These are phyloP conservation scores for Hetaerina americana DNA, from an alignment of 1,140 invertebrate species.

Conservation along the genomic window DNA sequence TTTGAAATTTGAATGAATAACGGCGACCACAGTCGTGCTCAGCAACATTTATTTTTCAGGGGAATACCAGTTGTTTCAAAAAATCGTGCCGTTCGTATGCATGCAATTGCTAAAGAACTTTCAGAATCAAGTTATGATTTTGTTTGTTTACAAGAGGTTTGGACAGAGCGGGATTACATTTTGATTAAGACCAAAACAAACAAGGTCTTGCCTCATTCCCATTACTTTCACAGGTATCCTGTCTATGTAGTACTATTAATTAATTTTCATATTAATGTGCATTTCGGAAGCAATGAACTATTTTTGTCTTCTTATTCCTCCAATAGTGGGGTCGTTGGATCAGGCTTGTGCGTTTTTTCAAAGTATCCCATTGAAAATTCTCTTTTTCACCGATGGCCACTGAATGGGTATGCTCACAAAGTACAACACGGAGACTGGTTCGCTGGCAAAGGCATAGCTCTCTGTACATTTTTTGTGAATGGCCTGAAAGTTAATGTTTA, in stretches of 20 bases:
- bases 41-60: conserved; percentile 38
- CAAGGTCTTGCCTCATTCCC: conserved; percentile 58
- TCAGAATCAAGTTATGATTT: conserved; percentile 61
- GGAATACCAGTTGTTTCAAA: conserved; percentile 69
- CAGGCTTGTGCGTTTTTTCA: conserved; percentile 84
- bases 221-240: conserved; percentile 83
- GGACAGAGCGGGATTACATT: conserved; percentile 65
- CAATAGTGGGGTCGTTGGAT: conserved; percentile 75
- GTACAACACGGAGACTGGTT: conserved; percentile 97
- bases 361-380: conserved; percentile 75
- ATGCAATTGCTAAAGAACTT: conserved; percentile 66
- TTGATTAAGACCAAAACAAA: conserved; percentile 46
- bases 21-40: conserved; percentile 5
- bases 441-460: conserved; percentile 88
- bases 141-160: conserved; percentile 87
- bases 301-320: neutral
- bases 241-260: neutral
- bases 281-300: neutral
- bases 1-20: conserved; percentile 6
- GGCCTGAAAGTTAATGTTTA: conserved; percentile 71
- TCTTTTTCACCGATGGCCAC: conserved; percentile 79
- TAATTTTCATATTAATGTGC: neutral
- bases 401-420: conserved; percentile 97
- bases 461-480: conserved; percentile 60
- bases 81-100: conserved; percentile 57